Evolutionary conservation across 2,797 vertebrate genomes (phyloP), one percentile per base, ranked within the genome.

Genomic region (Hypotaenidia okinawae): DNA sequence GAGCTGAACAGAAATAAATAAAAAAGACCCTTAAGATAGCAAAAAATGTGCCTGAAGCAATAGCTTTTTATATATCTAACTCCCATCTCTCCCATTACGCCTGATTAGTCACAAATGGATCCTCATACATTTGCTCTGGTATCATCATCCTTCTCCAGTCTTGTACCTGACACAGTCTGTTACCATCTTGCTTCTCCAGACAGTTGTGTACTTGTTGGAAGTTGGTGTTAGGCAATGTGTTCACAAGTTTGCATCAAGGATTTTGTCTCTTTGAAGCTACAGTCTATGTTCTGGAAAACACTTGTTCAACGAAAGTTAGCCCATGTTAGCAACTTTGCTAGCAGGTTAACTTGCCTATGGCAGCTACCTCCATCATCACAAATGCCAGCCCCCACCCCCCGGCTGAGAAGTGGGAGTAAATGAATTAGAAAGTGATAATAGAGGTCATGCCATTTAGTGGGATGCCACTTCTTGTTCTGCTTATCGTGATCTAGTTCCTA

Each of bases 401-500:
- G 8, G 57, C 37, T 57, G 32, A 62, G 54, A 76, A 84, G 84
- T 91, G 84, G 93, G 91, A 97, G 88, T 77, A 90, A 96, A 73
- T 70, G 45, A 93, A 86, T 95, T 84, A 25, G 62, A 77, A 89
- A 90, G 70, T 68, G 70, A 57, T 95, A 96, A 96, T 72, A 95
- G 95, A 96, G 96, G 95, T 96, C 80, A 28, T 54, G 94, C 52
- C 84, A 94, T 91, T 87, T 87, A 87, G 93, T 78, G 68, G 91
- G 93, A 94, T 76, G 90, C 61, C 89, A 90, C 75, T 88, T 91
- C 58, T 67, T 79, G 51, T 87, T 95, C 77, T 16, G 41, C 67
- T 94, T 84, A 82, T 92, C 87, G 7, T 59, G 77, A 86, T 94
- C 81, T 68, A 92, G 68, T 66, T 90, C 93, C 89, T 66, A 87